These are phyloP conservation scores for Neuroterus valhalla DNA, from an alignment of 1,140 invertebrate species.

Conservation along the genomic window DNA sequence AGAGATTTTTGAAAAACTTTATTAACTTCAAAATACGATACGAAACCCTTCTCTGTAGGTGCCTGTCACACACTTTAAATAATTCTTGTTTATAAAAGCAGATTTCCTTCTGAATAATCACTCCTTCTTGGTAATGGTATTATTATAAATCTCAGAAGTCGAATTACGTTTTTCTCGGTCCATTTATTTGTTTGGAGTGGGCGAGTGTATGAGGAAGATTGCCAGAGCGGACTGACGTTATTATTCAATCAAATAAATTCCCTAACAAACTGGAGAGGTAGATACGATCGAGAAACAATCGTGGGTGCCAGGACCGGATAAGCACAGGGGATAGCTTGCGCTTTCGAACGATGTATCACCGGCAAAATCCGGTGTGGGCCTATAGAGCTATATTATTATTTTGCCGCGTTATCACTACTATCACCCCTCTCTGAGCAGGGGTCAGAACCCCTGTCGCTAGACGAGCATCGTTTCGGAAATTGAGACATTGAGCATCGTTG, in stretches of 20 bases:
- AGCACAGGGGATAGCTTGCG: constrained; percentile 43
- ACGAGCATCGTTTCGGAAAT: constrained; percentile 65
- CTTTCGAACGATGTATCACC: constrained; percentile 46
- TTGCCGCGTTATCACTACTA: constrained; percentile 60
- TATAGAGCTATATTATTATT: constrained; percentile 50
- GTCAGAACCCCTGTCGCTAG: constrained; percentile 47
- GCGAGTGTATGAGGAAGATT: constrained; percentile 38
- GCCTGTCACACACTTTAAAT: too few relatives aligned
- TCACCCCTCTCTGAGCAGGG: constrained; percentile 50
- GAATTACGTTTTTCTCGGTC: constrained; percentile 13
- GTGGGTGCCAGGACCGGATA: constrained; percentile 33
- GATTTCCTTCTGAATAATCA: not conserved
- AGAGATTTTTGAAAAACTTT: too few relatives aligned
- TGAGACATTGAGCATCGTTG: constrained; percentile 67
- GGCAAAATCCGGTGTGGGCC: constrained; percentile 41
- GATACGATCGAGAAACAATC: constrained; percentile 66
- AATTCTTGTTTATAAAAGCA: not conserved
- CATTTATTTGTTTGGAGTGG: constrained; percentile 52
- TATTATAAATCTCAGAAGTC: not conserved
- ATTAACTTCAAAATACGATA: too few relatives aligned
- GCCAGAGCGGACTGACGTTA: constrained; percentile 46
- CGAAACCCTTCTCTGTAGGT: too few relatives aligned
- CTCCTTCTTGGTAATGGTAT: not conserved
- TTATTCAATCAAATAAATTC: constrained; percentile 68
- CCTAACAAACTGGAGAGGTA: constrained; percentile 66